Conservation (phyloP, 2,888 invertebrate genomes). For the Malthinus seriepunctatus region DNA sequence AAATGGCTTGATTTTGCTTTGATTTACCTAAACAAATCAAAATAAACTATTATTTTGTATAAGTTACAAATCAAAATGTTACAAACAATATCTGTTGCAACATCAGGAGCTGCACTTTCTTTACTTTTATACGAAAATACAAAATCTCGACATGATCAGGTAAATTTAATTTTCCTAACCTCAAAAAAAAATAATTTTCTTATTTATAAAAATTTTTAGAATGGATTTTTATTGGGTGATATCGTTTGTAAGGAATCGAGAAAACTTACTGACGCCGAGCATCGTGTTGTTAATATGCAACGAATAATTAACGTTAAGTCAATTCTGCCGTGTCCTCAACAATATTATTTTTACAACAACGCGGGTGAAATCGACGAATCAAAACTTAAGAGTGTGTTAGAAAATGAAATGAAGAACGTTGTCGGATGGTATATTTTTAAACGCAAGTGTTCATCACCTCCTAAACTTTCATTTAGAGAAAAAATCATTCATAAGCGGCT, state of each 20-base stretch:
- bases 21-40: neutral
- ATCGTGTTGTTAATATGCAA: slow-evolving; percentile 63
- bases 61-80: slow-evolving; percentile 36
- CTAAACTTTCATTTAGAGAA: slow-evolving; percentile 65
- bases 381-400: slow-evolving; percentile 59
- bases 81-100: slow-evolving; percentile 44
- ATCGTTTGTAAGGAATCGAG: slow-evolving; percentile 65
- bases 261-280: slow-evolving; percentile 71
- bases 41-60: neutral
- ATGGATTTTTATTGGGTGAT: slow-evolving; percentile 70
- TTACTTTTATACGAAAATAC: slow-evolving; percentile 70
- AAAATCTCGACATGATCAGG: slow-evolving; percentile 65
- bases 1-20: neutral
- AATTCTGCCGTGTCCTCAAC: slow-evolving; percentile 62
- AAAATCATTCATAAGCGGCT: slow-evolving; percentile 66
- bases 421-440: slow-evolving; percentile 67
- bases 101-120: slow-evolving; percentile 66
- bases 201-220: slow-evolving; percentile 52
- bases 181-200: neutral
- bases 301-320: slow-evolving; percentile 65
- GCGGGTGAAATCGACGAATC: slow-evolving; percentile 62
- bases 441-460: slow-evolving; percentile 60
- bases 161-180: slow-evolving; percentile 37
- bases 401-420: slow-evolving; percentile 59
- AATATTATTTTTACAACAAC: slow-evolving; percentile 62